These are phyloP conservation scores for Heteropelma amictum DNA, from an alignment of 2,888 invertebrate species.

Conservation along the genomic window DNA sequence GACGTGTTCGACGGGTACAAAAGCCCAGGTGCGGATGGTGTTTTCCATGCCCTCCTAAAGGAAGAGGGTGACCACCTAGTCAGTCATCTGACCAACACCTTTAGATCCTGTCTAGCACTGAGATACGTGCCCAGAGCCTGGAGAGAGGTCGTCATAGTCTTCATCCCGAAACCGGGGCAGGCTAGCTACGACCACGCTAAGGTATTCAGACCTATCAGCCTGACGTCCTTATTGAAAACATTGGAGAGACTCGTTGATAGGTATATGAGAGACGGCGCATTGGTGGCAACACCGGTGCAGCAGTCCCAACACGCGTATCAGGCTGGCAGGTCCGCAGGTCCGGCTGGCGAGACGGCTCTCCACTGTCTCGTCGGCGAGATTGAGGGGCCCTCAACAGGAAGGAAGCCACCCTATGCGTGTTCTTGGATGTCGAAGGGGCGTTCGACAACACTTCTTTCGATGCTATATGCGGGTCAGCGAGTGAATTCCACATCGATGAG, in stretches of 20 bases:
- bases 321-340: conserved; percentile 52
- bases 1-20: conserved; percentile 9
- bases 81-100: neutral
- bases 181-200: conserved; percentile 43
- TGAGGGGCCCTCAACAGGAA: conserved; percentile 25
- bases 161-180: conserved; percentile 56
- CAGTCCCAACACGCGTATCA: conserved; percentile 57
- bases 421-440: conserved; percentile 52
- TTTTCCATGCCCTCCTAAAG: conserved; percentile 33
- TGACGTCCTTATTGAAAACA: conserved; percentile 59
- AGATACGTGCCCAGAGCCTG: conserved; percentile 40
- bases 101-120: conserved; percentile 13
- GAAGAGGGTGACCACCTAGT: neutral
- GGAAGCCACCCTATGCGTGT: conserved; percentile 27
- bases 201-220: conserved; percentile 57
- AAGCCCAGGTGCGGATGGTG: conserved; percentile 25
- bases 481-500: neutral
- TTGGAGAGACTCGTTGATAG: conserved; percentile 61
- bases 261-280: conserved; percentile 48
- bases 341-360: conserved; percentile 50
- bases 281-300: conserved; percentile 37
- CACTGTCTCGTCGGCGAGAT: conserved; percentile 41
- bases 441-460: conserved; percentile 28
- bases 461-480: conserved; percentile 2
- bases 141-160: conserved; percentile 46